These are phyloP conservation scores for Nasonia oneida DNA, from an alignment of 2,888 invertebrate species.

Conservation along the genomic window DNA sequence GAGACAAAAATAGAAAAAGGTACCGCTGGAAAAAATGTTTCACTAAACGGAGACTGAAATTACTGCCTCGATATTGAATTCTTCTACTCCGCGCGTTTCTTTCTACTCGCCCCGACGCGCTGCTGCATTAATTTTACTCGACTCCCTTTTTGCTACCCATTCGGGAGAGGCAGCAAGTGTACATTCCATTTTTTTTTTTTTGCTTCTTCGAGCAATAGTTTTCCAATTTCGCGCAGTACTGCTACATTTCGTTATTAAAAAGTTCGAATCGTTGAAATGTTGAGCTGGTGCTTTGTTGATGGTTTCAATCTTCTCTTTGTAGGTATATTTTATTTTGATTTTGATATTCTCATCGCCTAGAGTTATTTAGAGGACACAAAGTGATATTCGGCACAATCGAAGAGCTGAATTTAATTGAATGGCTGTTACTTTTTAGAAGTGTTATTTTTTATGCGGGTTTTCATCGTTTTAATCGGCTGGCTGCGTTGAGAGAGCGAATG, in stretches of 20 bases:
- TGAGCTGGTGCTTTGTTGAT: neutral
- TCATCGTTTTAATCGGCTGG: neutral
- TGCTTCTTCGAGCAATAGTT: constrained; percentile 16
- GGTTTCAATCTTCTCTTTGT: neutral
- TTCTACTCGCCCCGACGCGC: constrained; percentile 2
- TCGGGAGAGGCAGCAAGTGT: neutral
- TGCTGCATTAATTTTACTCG: constrained; percentile 35
- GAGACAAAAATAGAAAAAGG: neutral
- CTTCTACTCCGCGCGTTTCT: neutral
- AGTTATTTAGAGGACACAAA: too few species aligned
- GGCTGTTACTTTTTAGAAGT: neutral
- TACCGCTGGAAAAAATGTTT: neutral
- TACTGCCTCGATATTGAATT: neutral
- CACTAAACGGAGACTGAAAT: neutral
- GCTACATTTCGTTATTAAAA: constrained; percentile 23
- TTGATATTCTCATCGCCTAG: too few species aligned
- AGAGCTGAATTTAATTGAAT: neutral
- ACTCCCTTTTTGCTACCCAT: neutral
- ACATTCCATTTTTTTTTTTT: neutral
- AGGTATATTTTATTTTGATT: too few species aligned
- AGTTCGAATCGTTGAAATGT: neutral
- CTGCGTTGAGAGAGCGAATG: neutral
- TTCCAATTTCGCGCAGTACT: constrained; percentile 13
- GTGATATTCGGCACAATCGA: too few species aligned
- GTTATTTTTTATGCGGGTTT: neutral